A percentile compares a stretch with the other conserved stretches of the same genome.
Evolutionary conservation across 1,140 invertebrate species (phyloP).

Genomic region (Zaprionus kolodkinae): DNA sequence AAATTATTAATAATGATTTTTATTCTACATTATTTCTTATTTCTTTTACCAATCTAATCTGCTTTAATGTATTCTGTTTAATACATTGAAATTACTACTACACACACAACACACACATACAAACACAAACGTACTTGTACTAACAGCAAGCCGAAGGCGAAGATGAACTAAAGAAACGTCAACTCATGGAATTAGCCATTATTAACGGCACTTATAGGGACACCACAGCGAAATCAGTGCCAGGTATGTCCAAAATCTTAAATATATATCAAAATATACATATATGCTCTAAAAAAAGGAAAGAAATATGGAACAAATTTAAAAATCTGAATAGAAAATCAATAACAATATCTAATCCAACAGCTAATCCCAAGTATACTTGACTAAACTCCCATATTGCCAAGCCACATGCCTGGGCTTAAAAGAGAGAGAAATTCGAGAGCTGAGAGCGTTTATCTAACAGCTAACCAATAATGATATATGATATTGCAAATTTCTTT

Average conservation of each 20-base stretch:
- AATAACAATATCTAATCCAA: constrained; percentile 35
- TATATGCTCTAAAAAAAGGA: constrained; percentile 6
- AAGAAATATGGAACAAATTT: not conserved
- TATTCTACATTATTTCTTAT: constrained; percentile 71
- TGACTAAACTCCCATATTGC: constrained; percentile 26
- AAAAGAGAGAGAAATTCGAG: constrained; percentile 5
- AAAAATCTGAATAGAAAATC: constrained; percentile 1
- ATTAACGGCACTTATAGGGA: constrained; percentile 99
- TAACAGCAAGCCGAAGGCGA: constrained; percentile 98
- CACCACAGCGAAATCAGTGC: constrained; percentile 93
- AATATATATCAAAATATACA: constrained; percentile 7
- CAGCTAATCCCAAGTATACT: constrained; percentile 34
- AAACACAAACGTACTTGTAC: constrained; percentile 61
- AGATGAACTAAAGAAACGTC: constrained; percentile 99
- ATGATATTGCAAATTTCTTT: constrained; percentile 54
- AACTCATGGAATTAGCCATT: constrained; percentile 99
- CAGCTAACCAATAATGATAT: constrained; percentile 53
- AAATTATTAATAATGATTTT: constrained; percentile 30
- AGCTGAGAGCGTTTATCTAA: constrained; percentile 13
- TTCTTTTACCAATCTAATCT: constrained; percentile 71
- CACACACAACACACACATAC: constrained; percentile 40
- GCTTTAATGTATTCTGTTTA: constrained; percentile 79
- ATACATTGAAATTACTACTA: constrained; percentile 67
- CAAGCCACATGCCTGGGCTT: not conserved
- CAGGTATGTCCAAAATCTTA: constrained; percentile 83